Conservation (phyloP, 92 coral and sea anemone species). For the Palythoa grandiflora region DNA sequence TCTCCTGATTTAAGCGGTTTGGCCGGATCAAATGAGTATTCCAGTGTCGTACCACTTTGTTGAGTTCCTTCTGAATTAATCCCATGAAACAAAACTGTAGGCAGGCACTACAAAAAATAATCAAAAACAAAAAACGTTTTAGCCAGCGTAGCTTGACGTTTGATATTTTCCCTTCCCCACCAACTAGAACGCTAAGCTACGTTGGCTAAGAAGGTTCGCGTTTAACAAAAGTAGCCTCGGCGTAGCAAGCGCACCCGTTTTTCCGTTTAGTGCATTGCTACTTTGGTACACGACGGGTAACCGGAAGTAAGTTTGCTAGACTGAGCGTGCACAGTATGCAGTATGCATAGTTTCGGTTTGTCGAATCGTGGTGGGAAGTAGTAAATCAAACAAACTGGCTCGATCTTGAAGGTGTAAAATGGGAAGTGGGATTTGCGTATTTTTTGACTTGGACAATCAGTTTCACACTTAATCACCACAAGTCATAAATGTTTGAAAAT, state of each 20-base stretch:
- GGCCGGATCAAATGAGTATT: constrained; percentile 21
- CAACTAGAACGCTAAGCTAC: not conserved
- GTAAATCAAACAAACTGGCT: not conserved
- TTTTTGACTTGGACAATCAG: not conserved
- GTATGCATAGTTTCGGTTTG: not conserved
- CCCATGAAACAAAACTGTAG: constrained; percentile 29
- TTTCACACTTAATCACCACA: not conserved
- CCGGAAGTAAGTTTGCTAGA: not conserved
- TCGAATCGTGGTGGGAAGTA: not conserved
- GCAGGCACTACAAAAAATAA: constrained; percentile 29
- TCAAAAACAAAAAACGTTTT: not conserved
- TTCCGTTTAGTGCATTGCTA: not conserved
- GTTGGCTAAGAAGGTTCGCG: not conserved
- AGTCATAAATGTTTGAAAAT: not conserved
- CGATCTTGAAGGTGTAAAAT: not conserved
- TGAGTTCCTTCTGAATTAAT: constrained; percentile 29
- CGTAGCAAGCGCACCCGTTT: not conserved
- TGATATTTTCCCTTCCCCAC: not conserved
- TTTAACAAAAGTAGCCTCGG: not conserved
- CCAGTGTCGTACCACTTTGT: constrained; percentile 38
- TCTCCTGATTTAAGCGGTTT: constrained; percentile 33
- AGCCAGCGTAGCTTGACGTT: not conserved
- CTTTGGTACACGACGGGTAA: not conserved
- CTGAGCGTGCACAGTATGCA: not conserved
- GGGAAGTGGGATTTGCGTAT: not conserved